Evolutionary conservation across 2,797 vertebrate genomes (phyloP).

Genomic region (Lagodon rhomboides): DNA sequence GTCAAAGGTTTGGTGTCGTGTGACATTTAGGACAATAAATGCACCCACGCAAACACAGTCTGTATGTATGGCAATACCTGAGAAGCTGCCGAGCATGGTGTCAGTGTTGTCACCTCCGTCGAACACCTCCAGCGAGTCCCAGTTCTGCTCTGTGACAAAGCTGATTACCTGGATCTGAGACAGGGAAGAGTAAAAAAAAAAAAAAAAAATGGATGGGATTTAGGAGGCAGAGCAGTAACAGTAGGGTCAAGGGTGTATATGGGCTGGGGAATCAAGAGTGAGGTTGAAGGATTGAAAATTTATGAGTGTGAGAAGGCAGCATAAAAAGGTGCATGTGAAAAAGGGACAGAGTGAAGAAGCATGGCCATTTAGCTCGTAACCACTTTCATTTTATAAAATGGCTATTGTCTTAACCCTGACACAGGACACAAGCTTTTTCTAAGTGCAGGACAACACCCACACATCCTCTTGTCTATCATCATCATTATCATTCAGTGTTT

Average conservation of each 20-base stretch:
- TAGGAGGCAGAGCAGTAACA: background rate
- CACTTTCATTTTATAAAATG: background rate
- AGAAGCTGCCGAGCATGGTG: conserved; percentile 98
- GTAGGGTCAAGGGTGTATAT: background rate
- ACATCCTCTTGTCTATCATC: background rate
- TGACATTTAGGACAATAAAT: background rate
- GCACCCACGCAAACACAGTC: background rate
- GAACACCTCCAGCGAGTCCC: conserved; percentile 98
- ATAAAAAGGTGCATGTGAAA: conserved; percentile 1
- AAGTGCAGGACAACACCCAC: background rate
- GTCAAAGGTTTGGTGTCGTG: background rate
- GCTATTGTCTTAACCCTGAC: background rate
- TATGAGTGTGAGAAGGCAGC: conserved; percentile 7
- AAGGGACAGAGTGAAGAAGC: background rate
- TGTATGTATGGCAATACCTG: conserved; percentile 83
- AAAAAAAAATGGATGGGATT: background rate
- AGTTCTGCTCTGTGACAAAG: conserved; percentile 99
- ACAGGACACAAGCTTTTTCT: background rate
- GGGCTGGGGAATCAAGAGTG: background rate
- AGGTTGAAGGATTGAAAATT: conserved; percentile 9
- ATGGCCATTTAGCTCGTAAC: background rate
- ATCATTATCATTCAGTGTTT: background rate
- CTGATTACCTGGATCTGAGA: conserved; percentile 97
- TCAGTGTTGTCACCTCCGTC: conserved; percentile 97
- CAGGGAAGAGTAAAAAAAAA: background rate